Conservation (phyloP, 2,797 vertebrate species). For the Sternarchorhynchus goeldii region DNA sequence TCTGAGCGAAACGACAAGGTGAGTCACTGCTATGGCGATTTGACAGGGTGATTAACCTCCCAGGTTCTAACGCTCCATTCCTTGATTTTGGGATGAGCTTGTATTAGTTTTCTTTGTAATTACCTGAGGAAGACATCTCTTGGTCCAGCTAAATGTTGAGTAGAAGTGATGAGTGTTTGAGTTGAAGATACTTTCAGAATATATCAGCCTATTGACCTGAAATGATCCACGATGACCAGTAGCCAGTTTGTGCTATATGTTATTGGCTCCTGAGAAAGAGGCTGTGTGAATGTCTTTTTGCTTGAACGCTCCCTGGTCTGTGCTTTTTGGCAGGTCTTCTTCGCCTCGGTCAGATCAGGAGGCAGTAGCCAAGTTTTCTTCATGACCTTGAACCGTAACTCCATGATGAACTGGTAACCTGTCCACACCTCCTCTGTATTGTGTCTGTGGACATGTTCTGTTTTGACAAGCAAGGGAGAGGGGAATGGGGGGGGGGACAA, state of each 20-base stretch:
- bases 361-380: conserved; percentile 99
- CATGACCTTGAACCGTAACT: conserved; percentile 99
- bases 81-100: no score
- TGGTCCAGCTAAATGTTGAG: no score
- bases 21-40: conserved; percentile 52
- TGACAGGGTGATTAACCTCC: background rate
- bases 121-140: no score
- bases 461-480: conserved; percentile 46
- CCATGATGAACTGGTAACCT: conserved; percentile 99
- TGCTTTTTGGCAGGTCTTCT: conserved; percentile 86
- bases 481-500: conserved; percentile 39
- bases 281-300: background rate
- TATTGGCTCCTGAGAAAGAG: conserved; percentile 5
- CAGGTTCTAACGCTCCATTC: background rate
- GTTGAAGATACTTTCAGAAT: background rate
- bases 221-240: background rate
- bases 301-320: background rate
- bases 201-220: background rate
- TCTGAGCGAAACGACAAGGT: conserved; percentile 99
- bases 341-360: conserved; percentile 95
- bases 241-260: background rate
- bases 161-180: background rate
- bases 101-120: no score
- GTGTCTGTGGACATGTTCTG: conserved; percentile 72
- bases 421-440: conserved; percentile 64